Evolutionary conservation across 2,888 invertebrate species (phyloP).

Genomic region (Aromia moschata): DNA sequence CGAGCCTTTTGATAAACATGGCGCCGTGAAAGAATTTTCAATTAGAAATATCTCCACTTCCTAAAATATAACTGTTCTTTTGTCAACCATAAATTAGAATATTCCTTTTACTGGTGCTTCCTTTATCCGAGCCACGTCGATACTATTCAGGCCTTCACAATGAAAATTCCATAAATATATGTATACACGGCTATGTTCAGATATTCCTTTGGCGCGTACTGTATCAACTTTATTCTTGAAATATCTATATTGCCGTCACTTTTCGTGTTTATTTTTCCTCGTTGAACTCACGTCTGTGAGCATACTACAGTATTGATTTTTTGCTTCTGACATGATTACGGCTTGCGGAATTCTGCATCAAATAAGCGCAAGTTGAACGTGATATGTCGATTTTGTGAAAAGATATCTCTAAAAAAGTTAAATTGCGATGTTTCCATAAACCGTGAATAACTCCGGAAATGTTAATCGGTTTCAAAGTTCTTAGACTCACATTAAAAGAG

Average conservation of each 20-base stretch:
- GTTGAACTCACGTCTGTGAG: too few relatives aligned
- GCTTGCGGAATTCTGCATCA: too few relatives aligned
- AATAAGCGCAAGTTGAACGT: too few relatives aligned
- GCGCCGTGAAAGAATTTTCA: constrained; percentile 6
- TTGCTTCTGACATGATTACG: too few relatives aligned
- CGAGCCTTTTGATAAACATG: neutral
- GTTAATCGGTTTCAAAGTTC: too few relatives aligned
- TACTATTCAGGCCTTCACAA: constrained; percentile 9
- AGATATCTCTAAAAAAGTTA: too few relatives aligned
- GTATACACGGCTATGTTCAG: constrained; percentile 8
- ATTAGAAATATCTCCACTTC: constrained; percentile 3
- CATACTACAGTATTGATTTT: too few relatives aligned
- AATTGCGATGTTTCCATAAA: too few relatives aligned
- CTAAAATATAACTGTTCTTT: constrained; percentile 16
- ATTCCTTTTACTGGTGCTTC: constrained; percentile 10
- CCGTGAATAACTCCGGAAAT: too few relatives aligned
- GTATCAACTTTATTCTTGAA: constrained; percentile 15
- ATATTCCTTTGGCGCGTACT: constrained; percentile 15
- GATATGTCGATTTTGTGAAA: too few relatives aligned
- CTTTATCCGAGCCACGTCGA: constrained; percentile 13
- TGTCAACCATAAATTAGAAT: constrained; percentile 16
- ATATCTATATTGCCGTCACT: constrained; percentile 13
- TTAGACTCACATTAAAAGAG: too few relatives aligned
- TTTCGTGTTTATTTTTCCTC: constrained; percentile 8
- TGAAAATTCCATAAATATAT: constrained; percentile 19